Base-by-base conservation (phyloP, 2,797 vertebrate species). In the Sternarchorhynchus goeldii region DNA sequence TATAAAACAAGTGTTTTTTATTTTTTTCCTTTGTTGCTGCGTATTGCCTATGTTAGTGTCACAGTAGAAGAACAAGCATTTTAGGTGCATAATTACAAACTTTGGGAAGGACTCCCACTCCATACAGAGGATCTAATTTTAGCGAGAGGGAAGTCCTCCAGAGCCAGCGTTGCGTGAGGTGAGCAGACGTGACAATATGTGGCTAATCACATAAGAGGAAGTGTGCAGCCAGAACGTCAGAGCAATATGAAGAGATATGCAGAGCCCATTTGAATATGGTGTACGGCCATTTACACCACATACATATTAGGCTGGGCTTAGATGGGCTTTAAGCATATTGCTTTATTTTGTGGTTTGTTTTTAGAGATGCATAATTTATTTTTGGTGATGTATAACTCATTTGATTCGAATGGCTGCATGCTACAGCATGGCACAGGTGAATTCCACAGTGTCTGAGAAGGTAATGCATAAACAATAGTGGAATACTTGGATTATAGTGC, bases 131-230 rank as follows among this genome's bases (percentile, higher is more conserved):
- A 62, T 18, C 14, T 70, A 66, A 65, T 74, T 85, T 75, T 73
- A 85, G 73, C 6, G 32, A 12, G 14, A 60, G 65, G 65, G 59
- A 85, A 83, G 64, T 76, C 76, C 66, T 64, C 32, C 36, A 21
- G 29, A 57, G 2, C 2, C n/a, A 45, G 16, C 36, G 39, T 3
- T 2, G 31, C 18, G 17, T 57, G 25, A 77, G 64, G 39, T 63
- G 63, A 25, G 75, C 53, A 36, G 31, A 78, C 29, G 36, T 77
- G 77, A n/a, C 32, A 1, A 34, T 53, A 3, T 66, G 32, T 36
- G 8, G 56, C 1, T 5, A 5, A 50, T 5, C 18, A 7, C 21
- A 7, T 4, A 76, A 34, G 34, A 69, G 81, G 72, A 75, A 73
- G 58, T 62, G 5, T 45, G 50, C 14, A 29, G 39, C 8, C 6